Evolutionary conservation across 2,113 vertebrate species (phyloP).

Genomic region (Stigmatopora nigra): DNA sequence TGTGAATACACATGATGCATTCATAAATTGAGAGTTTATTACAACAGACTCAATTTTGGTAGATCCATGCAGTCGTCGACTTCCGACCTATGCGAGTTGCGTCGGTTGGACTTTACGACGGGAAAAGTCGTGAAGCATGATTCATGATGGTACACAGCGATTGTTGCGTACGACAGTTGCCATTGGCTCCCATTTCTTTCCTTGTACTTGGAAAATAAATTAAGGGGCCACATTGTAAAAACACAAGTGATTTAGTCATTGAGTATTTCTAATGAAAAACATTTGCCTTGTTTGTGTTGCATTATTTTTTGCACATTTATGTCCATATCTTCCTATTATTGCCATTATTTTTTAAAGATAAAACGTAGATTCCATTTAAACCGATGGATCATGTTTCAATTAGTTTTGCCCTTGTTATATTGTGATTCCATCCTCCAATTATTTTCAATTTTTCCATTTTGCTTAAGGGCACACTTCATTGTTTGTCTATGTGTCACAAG

Average conservation of each 20-base stretch:
- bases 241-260: too few species aligned
- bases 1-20: neutral
- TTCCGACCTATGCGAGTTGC: too few species aligned
- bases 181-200: too few species aligned
- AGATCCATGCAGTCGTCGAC: neutral
- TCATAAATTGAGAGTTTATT: neutral
- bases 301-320: neutral
- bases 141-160: too few species aligned
- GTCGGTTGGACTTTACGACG: too few species aligned
- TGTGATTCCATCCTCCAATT: conserved; percentile 13
- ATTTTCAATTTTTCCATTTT: conserved; percentile 19
- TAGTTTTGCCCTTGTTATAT: neutral
- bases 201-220: too few species aligned
- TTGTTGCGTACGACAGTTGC: too few species aligned
- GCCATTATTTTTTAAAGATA: neutral
- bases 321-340: neutral
- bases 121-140: too few species aligned
- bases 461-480: conserved; percentile 28
- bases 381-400: conserved; percentile 10
- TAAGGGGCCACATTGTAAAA: too few species aligned
- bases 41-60: neutral
- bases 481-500: conserved; percentile 52
- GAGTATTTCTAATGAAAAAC: too few species aligned
- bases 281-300: too few species aligned
- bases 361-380: neutral